Percentiles rank a stretch among this genome's conserved stretches.
These are phyloP conservation scores for Crypturellus tataupa DNA, from an alignment of 2,797 vertebrate genomes.

Conservation along the genomic window DNA sequence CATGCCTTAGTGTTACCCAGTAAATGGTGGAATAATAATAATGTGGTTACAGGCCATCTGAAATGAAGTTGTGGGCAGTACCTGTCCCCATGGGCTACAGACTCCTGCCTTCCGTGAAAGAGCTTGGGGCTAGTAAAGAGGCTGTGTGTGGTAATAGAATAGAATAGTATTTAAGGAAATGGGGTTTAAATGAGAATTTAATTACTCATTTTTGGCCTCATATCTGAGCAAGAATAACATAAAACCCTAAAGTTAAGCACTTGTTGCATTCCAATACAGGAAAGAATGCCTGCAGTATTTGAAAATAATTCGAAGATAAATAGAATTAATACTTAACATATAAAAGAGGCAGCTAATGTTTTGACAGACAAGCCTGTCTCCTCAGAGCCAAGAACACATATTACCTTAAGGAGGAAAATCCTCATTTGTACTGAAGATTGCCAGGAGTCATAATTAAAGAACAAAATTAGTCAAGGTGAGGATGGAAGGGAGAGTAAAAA, in stretches of 20 bases:
- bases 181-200: conserved; percentile 63
- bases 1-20: neutral
- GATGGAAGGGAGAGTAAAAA: conserved; percentile 38
- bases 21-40: conserved; percentile 1
- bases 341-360: conserved; percentile 67
- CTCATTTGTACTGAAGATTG: conserved; percentile 67
- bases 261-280: conserved; percentile 61
- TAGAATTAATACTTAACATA: conserved; percentile 72
- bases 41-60: neutral
- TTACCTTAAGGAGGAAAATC: conserved; percentile 69
- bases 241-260: conserved; percentile 61
- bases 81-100: neutral
- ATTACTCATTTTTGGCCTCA: conserved; percentile 52
- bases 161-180: conserved; percentile 61
- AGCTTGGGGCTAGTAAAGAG: neutral
- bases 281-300: conserved; percentile 74
- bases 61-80: conserved; percentile 10
- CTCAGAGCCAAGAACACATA: conserved; percentile 66
- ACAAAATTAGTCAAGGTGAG: conserved; percentile 53
- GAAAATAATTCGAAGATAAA: conserved; percentile 74
- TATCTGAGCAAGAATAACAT: conserved; percentile 62
- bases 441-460: conserved; percentile 70
- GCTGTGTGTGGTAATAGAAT: conserved; percentile 56
- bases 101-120: neutral
- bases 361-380: conserved; percentile 61